phyloP scores from a whole-genome alignment of 2,113 vertebrate genomes.

The Chinchilla lanigera region DNA sequence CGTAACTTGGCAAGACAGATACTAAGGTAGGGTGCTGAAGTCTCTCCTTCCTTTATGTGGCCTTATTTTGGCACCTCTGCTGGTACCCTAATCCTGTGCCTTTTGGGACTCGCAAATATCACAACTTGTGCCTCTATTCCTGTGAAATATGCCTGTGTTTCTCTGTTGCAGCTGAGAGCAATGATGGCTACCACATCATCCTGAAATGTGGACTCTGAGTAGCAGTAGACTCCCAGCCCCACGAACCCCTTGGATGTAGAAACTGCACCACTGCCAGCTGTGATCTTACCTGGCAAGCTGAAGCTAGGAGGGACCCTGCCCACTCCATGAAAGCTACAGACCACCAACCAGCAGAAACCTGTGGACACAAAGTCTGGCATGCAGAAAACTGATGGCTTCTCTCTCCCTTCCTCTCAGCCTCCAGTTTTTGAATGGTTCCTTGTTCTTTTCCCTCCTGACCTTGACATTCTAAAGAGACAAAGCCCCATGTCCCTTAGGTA shows the following conservation, averaged over 20 bases:
- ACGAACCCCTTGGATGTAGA: constrained; percentile 70
- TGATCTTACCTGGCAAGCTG: constrained; percentile 72
- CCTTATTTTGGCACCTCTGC: not conserved
- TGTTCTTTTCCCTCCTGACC: not conserved
- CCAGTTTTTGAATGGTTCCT: constrained; percentile 69
- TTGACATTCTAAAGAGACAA: not conserved
- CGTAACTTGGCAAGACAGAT: not conserved
- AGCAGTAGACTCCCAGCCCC: constrained; percentile 71
- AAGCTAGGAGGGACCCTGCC: not conserved
- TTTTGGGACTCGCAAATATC: accelerated
- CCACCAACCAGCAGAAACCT: constrained; percentile 60
- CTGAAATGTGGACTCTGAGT: constrained; percentile 90
- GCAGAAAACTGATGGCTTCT: constrained; percentile 60
- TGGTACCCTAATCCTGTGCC: accelerated
- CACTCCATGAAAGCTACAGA: constrained; percentile 35
- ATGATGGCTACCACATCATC: constrained; percentile 93
- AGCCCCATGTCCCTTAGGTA: not conserved
- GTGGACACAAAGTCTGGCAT: not conserved
- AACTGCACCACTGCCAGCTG: constrained; percentile 63
- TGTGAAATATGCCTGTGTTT: constrained; percentile 51
- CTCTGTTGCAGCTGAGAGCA: constrained; percentile 91
- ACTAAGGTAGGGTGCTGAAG: not conserved
- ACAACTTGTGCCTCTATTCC: accelerated
- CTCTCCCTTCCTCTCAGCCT: constrained; percentile 35
- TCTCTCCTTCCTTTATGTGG: not conserved